Percentiles rank a stretch among this genome's conserved stretches.
Evolutionary conservation across 2,888 invertebrate species (phyloP).

Genomic region (Hemaris fuciformis): DNA sequence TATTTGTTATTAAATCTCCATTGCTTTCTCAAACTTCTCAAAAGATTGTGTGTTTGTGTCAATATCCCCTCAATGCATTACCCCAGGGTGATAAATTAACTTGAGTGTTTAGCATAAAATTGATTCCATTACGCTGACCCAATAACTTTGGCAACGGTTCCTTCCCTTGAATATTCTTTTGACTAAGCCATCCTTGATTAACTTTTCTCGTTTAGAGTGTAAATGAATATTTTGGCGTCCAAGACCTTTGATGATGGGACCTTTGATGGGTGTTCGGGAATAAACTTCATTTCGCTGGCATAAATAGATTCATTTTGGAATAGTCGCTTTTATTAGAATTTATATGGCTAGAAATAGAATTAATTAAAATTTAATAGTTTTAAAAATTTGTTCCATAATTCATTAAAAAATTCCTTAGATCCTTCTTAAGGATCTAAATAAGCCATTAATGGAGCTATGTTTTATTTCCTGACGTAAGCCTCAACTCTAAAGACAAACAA

Average conservation of each 20-base stretch:
- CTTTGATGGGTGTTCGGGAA: not conserved
- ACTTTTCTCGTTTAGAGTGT: constrained; percentile 24
- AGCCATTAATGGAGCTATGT: too few species aligned
- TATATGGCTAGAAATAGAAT: not conserved
- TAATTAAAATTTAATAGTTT: not conserved
- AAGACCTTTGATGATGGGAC: constrained; percentile 3
- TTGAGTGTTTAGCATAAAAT: constrained; percentile 57
- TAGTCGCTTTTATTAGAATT: not conserved
- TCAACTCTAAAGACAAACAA: too few species aligned
- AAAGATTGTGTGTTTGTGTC: not conserved
- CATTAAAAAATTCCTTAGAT: too few species aligned
- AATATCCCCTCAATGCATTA: not conserved
- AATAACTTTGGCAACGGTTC: constrained; percentile 31
- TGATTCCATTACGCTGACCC: constrained; percentile 52
- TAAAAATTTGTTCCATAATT: too few species aligned
- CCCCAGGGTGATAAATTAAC: constrained; percentile 28
- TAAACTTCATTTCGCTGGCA: not conserved
- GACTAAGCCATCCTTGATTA: constrained; percentile 44
- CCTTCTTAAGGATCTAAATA: too few species aligned
- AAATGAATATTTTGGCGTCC: constrained; percentile 15
- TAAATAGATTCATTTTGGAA: not conserved
- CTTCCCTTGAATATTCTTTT: constrained; percentile 47
- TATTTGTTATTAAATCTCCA: too few species aligned
- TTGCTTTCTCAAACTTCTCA: not conserved
- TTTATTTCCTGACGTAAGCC: too few species aligned